Evolutionary conservation across 2,888 invertebrate genomes (phyloP).

Genomic region (Caenorhabditis wallacei): DNA sequence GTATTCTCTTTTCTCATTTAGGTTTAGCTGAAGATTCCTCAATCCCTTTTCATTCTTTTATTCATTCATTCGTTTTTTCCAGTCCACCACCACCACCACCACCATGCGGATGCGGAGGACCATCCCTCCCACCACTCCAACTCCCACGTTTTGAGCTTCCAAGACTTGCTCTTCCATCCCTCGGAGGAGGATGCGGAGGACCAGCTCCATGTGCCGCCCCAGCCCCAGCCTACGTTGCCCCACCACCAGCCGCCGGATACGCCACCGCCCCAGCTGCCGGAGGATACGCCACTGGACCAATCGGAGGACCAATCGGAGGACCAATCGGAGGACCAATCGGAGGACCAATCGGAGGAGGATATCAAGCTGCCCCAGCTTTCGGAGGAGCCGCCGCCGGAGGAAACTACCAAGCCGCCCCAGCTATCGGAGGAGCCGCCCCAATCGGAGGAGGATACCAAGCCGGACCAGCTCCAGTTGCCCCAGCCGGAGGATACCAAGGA

Average conservation of each 20-base stretch:
- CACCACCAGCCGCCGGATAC: slow-evolving; percentile 60
- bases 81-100: slow-evolving; percentile 72
- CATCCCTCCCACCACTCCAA: slow-evolving; percentile 69
- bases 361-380: slow-evolving; percentile 46
- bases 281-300: slow-evolving; percentile 64
- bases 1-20: too few species aligned
- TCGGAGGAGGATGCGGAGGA: slow-evolving; percentile 72
- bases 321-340: slow-evolving; percentile 49
- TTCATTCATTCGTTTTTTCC: slow-evolving; percentile 17
- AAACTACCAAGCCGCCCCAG: slow-evolving; percentile 56
- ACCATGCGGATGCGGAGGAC: slow-evolving; percentile 68
- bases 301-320: slow-evolving; percentile 56
- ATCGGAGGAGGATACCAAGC: slow-evolving; percentile 51
- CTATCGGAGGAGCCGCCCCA: slow-evolving; percentile 41
- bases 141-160: slow-evolving; percentile 66
- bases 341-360: slow-evolving; percentile 36
- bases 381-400: slow-evolving; percentile 63
- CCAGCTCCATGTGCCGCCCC: slow-evolving; percentile 48
- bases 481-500: slow-evolving; percentile 43
- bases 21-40: too few species aligned
- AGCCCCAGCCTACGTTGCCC: slow-evolving; percentile 51
- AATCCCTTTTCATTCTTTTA: not conserved
- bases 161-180: slow-evolving; percentile 59
- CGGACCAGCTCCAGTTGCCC: slow-evolving; percentile 39
- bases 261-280: slow-evolving; percentile 67